Conservation (phyloP, 2,797 vertebrate genomes). For the Ateles fusciceps region DNA sequence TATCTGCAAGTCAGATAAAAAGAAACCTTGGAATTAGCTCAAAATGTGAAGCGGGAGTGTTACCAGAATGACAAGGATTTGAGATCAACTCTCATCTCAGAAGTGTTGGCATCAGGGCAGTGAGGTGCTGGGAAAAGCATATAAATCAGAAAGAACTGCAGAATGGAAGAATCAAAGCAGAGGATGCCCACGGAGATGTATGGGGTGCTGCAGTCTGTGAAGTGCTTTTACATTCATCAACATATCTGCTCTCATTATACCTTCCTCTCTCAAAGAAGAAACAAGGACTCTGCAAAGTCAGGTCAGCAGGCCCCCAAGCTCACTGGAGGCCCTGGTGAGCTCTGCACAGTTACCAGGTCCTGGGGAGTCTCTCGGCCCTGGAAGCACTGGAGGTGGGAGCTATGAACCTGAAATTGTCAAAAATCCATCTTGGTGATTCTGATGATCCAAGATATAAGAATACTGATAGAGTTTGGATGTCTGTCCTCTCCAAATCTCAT, state of each 20-base stretch:
- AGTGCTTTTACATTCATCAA: fast-evolving
- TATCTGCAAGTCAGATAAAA: background rate
- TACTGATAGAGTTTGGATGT: background rate
- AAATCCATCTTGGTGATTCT: background rate
- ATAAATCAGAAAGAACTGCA: background rate
- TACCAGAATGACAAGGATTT: background rate
- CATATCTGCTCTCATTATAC: background rate
- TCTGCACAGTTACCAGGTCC: background rate
- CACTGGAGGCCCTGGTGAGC: background rate
- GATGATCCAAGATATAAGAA: too few relatives aligned
- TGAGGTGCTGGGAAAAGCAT: background rate
- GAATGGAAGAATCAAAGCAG: background rate
- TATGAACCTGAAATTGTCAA: background rate
- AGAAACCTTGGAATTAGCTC: background rate
- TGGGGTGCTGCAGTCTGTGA: background rate
- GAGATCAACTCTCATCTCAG: background rate
- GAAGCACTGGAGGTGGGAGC: background rate
- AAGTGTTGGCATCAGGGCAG: fast-evolving
- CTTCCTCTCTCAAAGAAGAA: background rate
- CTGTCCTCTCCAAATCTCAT: background rate
- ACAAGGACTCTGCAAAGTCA: too few relatives aligned
- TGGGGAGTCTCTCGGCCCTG: background rate
- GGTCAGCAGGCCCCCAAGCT: too few relatives aligned
- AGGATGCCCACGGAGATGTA: fast-evolving
- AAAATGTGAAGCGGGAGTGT: background rate